Evolutionary conservation across 2,888 invertebrate genomes (phyloP).

Genomic region (Papilio elwesi): DNA sequence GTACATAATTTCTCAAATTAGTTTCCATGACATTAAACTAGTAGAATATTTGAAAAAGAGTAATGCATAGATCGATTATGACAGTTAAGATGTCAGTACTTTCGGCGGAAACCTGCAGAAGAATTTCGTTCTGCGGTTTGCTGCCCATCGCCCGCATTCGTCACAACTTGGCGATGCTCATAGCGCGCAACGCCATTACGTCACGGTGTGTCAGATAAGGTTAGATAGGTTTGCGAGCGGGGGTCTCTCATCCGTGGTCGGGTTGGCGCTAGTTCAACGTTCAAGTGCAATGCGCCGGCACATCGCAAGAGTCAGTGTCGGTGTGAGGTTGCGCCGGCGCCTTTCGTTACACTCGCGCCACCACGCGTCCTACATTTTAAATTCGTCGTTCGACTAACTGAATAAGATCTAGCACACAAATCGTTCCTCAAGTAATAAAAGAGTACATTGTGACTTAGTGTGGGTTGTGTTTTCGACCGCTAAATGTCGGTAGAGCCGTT

Average conservation of each 20-base stretch:
- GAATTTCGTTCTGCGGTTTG: slow-evolving; percentile 71
- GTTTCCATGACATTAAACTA: too few relatives aligned
- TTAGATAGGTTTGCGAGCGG: slow-evolving; percentile 42
- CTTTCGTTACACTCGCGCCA: slow-evolving; percentile 17
- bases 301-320: slow-evolving; percentile 62
- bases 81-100: slow-evolving; percentile 68
- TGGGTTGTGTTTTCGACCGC: slow-evolving; percentile 62
- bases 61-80: slow-evolving; percentile 48
- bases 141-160: slow-evolving; percentile 64
- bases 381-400: slow-evolving; percentile 54
- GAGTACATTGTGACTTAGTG: slow-evolving; percentile 51
- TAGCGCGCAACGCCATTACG: slow-evolving; percentile 57
- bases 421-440: slow-evolving; percentile 52
- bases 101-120: slow-evolving; percentile 64
- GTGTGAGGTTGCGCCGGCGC: slow-evolving; percentile 60
- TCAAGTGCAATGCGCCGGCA: slow-evolving; percentile 78
- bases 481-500: slow-evolving; percentile 36
- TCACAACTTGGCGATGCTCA: slow-evolving; percentile 51
- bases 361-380: slow-evolving; percentile 54
- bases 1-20: too few relatives aligned
- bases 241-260: slow-evolving; percentile 54
- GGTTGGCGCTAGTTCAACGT: slow-evolving; percentile 75
- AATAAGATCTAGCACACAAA: slow-evolving; percentile 48
- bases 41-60: neutral
- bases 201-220: slow-evolving; percentile 50